Base-by-base conservation (phyloP, 2,113 vertebrate genomes). In the Aspidoscelis tigris region DNA sequence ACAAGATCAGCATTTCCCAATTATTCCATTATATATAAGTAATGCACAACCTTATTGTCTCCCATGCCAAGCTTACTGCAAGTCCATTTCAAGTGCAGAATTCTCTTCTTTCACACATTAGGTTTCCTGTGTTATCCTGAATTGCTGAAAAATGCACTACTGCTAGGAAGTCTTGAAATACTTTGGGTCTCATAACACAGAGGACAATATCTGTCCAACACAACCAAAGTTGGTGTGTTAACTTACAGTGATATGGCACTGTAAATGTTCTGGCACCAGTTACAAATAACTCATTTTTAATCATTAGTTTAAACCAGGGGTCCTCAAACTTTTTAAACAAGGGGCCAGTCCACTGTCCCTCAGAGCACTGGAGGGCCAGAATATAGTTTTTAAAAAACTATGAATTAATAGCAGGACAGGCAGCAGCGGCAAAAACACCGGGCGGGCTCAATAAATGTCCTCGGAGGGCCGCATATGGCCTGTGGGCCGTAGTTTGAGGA, bases 261-360 rank as follows among this genome's bases (percentile, higher is more conserved):
- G 22, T 81, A 71, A 69, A 10, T 77, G n/a, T 10, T 75, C 20
- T 0, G 58, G 53, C 83, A 78, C n/a, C 6, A 21, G 55, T n/a
- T 73, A 41, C 68, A 79, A 0, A 0, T 22, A 16, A 0, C 70
- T 61, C 79, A 79, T 85, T 80, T 43, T 66, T 88, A 85, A 86
- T 80, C 24, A 85, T 20, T 47, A 58, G 39, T 82, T 87, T 4
- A 70, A 3, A 58, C 58, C 88, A 44, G 7, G 43, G 21, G 33
- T 33, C 33, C 33, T 33, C 33, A 33, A 33, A 33, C 33, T 33
- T 33, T 33, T 33, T 33, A 33, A 33, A 33, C 33, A 33, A 33
- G 33, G 33, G 33, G 33, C 33, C 33, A 33, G 33, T 33, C 1
- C 33, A 33, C 33, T 33, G 33, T 33, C 33, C 33, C 33, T 33